These are phyloP conservation scores for Agriopis aurantiaria DNA, from an alignment of 2,888 invertebrate genomes.

Conservation along the genomic window DNA sequence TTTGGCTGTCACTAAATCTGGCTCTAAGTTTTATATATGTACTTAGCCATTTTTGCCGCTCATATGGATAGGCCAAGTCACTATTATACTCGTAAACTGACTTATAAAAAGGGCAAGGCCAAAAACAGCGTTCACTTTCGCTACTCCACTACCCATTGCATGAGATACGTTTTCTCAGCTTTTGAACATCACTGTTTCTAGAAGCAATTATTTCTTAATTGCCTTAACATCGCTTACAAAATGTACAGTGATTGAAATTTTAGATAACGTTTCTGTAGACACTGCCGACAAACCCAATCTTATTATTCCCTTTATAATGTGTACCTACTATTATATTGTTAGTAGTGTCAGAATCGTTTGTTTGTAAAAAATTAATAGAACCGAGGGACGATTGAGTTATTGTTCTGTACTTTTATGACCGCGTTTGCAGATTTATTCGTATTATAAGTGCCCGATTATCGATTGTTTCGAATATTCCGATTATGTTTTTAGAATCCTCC, in stretches of 20 bases:
- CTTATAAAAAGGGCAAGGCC: constrained; percentile 67
- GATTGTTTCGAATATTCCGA: constrained; percentile 42
- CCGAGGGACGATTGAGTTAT: constrained; percentile 13
- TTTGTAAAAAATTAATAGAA: not conserved
- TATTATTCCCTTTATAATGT: constrained; percentile 6
- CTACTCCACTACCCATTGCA: constrained; percentile 59
- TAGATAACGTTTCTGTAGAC: constrained; percentile 39
- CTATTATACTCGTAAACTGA: not conserved
- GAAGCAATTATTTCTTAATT: constrained; percentile 55
- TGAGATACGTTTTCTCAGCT: constrained; percentile 54
- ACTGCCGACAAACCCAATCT: constrained; percentile 2
- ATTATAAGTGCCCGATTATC: constrained; percentile 28
- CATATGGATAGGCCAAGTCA: not conserved
- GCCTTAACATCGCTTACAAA: constrained; percentile 47
- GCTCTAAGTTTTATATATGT: constrained; percentile 4
- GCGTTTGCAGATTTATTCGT: constrained; percentile 19
- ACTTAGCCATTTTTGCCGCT: not conserved
- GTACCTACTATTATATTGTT: not conserved
- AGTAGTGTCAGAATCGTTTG: not conserved
- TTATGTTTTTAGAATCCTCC: constrained; percentile 51
- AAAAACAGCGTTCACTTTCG: constrained; percentile 74
- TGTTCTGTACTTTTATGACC: constrained; percentile 1
- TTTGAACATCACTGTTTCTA: constrained; percentile 55
- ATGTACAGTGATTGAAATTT: constrained; percentile 42
- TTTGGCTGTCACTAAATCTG: not conserved